Base-by-base conservation (phyloP, 2,888 invertebrate genomes). In the Drosophila koepferae region DNA sequence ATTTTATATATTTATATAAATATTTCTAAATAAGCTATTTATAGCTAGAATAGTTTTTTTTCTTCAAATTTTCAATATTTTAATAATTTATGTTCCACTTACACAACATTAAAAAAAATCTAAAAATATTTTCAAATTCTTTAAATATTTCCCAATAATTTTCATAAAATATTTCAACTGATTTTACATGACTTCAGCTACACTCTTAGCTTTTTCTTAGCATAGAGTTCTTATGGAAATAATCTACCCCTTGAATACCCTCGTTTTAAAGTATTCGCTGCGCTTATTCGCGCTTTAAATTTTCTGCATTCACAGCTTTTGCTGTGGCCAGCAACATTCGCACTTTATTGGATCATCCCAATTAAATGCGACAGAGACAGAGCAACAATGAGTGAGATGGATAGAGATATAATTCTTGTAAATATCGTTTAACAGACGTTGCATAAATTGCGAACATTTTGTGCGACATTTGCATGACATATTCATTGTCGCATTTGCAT, bases 401-500 rank as follows among this genome's bases (percentile, higher is more conserved):
- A 12, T 8, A 38, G 8, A 2, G 6, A 23, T 14, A 5, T 7
- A 31, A 49, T 8, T n/a, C 18, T 36, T 36, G 18, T 46, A 41
- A 54, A 48, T 43, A 41, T n/a, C 38, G 23, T 34, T 18, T 43
- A 38, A 34, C 51, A 59, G 53, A 16, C 55, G 7, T 16, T 38
- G 61, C 56, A 62, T 55, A 72, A 75, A 77, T 75, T 75, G 71
- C 40, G 20, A 49, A 12, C 23, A 64, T 58, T 44, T 54, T 16
- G 31, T 46, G 55, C 20, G 38, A 31, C 48, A 38, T 54, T 18
- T 28, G 20, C 41, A 46, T 10, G 23, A 64, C 18, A 67, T 71
- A 77, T 80, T 75, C 77, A 80, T 76, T 74, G 77, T 53, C 62
- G 63, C 77, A 77, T 77, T 77, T 77, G 63, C 76, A 80, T 80